Base-by-base conservation (phyloP, 2,888 invertebrate genomes). In the Eilema depressum region DNA sequence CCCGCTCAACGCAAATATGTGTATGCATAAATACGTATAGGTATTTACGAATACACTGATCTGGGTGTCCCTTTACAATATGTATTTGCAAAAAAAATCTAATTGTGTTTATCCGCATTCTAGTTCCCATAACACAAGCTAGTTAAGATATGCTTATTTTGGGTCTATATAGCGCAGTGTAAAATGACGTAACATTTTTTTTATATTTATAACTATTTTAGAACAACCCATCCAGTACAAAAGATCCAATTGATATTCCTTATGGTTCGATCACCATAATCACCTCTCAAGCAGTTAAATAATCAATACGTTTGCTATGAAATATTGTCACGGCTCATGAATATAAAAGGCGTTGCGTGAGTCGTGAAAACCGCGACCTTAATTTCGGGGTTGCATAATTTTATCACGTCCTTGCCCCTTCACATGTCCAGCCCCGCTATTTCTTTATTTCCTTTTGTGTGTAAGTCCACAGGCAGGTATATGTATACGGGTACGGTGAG, bases 401-500 rank as follows among this genome's bases (percentile, higher is more conserved):
- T 64, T 2, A n/a, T 70, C 68, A 69, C 70, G 63, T 64, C 63
- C 62, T 64, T 68, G 67, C 56, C 53, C 69, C 60, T 66, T 68
- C 37, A 64, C 57, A 33, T 71, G 28, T 74, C 66, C 53, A 57
- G 41, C 62, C 47, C n/a, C 63, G 66, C 59, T 23, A 66, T 71
- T 25, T 69, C 67, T 73, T 63, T 41, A 75, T 68, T 73, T 71
- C 64, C 68, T 81, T 65, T 70, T 37, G 56, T 64, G 12, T 62
- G 66, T 26, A 23, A 28, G 56, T 77, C 17, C 23, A 25, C n/a
- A 66, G 53, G 23, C n/a, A 64, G 53, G 23, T 30, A 64, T 20
- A 57, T 61, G 60, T n/a, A 30, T 69, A 62, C 26, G 5, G 69
- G 28, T 61, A 37, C 23, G 7, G 63, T 71, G 28, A 60, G 25